Base-by-base conservation (phyloP, 2,888 invertebrate genomes). In the Cephalotes varians region DNA sequence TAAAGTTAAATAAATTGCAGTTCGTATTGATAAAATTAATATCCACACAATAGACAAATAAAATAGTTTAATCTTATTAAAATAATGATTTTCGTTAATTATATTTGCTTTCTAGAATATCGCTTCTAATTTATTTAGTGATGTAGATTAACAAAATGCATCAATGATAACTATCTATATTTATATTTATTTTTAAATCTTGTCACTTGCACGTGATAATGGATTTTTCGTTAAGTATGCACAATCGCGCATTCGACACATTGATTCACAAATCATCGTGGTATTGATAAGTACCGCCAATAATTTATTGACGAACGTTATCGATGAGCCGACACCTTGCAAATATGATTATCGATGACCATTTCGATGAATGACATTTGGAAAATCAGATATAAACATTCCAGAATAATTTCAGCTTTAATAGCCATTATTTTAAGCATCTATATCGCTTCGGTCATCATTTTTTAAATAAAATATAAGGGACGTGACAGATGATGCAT, bases 301-400 rank as follows among this genome's bases (percentile, higher is more conserved):
- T 76, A 76, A 76, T 67, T 76, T 67, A 76, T 76, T 67, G 69
- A 67, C 51, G n/a, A 25, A 65, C 67, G 76, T 76, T 76, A 76
- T 76, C 76, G 31, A 67, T 54, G 76, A 40, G 51, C 25, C 51
- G 37, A 76, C 76, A 76, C 76, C 76, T 76, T 76, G 76, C 51
- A 76, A 54, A 76, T 76, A 40, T 31, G 54, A 76, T 76, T 67
- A 67, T 12, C 54, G 69, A 74, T 37, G 25, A 64, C 34, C 28
- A 54, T 15, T 67, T 67, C 40, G 28, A 65, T 37, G n/a, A 67
- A 15, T 31, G 67, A 54, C 21, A 54, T 67, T 65, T 67, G 54
- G 54, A 67, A 67, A 67, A 76, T 54, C 28, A 9, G 9, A 65
- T 67, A 76, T n/a, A 58, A 58, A 37, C 9, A 15, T 76, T 58